Base-by-base conservation (phyloP, 2,888 invertebrate species). In the Timema cristinae region DNA sequence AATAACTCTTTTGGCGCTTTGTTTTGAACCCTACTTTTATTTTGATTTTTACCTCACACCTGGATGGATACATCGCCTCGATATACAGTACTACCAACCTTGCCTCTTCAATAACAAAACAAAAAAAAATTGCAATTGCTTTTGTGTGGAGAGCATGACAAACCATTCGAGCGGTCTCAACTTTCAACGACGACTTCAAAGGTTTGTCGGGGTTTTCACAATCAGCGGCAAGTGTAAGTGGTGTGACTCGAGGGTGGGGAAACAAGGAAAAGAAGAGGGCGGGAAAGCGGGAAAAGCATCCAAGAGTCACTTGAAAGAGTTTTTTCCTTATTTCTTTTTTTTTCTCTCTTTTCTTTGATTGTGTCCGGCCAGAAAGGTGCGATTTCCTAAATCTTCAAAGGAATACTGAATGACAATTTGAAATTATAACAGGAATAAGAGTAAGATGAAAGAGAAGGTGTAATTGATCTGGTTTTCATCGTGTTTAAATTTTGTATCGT, bases 121-220 rank as follows among this genome's bases (percentile, higher is more conserved):
- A 63, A 63, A 32, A 63, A 63, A 32, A 63, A 63, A 63, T 63
- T 63, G 63, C 63, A n/a, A 63, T 63, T 48, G 11, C 63, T 48
- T 63, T 63, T 63, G 63, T 63, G 63, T 47, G 32, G 47, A 10
- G 63, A 9, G 32, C 54, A 32, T 32, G 32, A 32, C 32, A 32
- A 32, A 32, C 32, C 32, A 32, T 32, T 32, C 32, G 32, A 32
- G 32, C 32, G 32, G 32, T 32, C 32, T 32, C 32, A 32, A 32
- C 32, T 32, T 32, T 32, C 32, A 32, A 32, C 32, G 32, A 10
- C 63, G 63, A 63, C 63, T 63, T 63, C 63, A 63, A 63, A 63
- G 63, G 32, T 32, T 32, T 32, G 32, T 32, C 32, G 32, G 32
- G 32, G 32, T 32, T 32, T 32, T 32, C 32, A 32, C 32, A 32